A percentile compares a stretch with the other conserved stretches of the same genome.
Conservation (phyloP, 2,113 vertebrate species). For the Hucho hucho region DNA sequence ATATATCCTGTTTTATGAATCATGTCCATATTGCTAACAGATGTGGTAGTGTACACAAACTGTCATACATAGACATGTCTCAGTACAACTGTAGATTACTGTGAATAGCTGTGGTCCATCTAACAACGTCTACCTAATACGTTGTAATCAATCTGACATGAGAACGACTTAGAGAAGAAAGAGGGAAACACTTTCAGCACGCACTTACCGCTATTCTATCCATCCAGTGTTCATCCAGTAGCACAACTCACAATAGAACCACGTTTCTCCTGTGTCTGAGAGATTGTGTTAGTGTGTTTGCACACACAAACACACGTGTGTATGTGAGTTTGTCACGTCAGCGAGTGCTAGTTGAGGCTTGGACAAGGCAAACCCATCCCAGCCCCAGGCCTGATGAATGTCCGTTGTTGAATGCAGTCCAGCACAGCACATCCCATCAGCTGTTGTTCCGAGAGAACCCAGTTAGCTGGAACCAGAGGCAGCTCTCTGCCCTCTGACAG, state of each 20-base stretch:
- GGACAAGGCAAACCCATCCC: neutral
- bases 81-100: neutral
- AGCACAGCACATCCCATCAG: slow-evolving; percentile 49
- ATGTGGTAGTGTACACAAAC: slow-evolving; percentile 8
- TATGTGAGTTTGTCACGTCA: neutral
- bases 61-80: neutral
- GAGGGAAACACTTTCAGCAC: neutral
- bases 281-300: neutral
- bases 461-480: neutral
- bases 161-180: neutral
- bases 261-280: neutral
- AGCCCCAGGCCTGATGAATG: slow-evolving; percentile 6
- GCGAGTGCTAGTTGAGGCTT: neutral
- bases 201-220: neutral
- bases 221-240: neutral
- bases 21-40: slow-evolving; percentile 4
- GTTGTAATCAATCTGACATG: neutral
- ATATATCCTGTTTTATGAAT: neutral
- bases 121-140: neutral
- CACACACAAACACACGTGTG: slow-evolving; percentile 10
- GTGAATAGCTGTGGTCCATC: neutral
- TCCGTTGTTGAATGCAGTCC: slow-evolving; percentile 25
- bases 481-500: neutral
- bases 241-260: neutral
- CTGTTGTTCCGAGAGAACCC: neutral